These are phyloP conservation scores for Nomada fabriciana DNA, from an alignment of 2,888 invertebrate genomes.

Conservation along the genomic window DNA sequence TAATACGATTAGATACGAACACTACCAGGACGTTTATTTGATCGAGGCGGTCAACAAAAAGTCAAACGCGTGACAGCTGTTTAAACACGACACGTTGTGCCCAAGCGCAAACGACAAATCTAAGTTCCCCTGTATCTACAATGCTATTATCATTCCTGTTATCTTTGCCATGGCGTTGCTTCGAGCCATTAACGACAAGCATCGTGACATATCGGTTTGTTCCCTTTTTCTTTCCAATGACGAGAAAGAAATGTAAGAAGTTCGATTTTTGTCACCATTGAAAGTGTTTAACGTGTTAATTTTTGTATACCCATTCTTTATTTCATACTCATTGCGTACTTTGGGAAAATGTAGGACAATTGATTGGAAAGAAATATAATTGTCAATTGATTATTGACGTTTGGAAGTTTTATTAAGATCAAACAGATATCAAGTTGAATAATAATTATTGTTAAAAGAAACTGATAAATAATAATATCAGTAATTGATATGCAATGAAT, in stretches of 20 bases:
- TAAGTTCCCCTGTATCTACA: constrained; percentile 36
- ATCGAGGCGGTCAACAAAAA: constrained; percentile 56
- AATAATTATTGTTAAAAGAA: too few species aligned
- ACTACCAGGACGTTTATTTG: constrained; percentile 36
- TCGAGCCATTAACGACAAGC: constrained; percentile 14
- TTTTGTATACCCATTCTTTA: not conserved
- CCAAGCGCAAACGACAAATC: constrained; percentile 27
- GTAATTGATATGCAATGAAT: too few species aligned
- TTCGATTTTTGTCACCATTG: not conserved
- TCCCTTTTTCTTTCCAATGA: constrained; percentile 2
- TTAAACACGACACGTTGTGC: constrained; percentile 55
- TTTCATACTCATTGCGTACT: too few species aligned
- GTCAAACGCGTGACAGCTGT: constrained; percentile 57
- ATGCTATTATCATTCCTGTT: constrained; percentile 42
- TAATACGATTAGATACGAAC: constrained; percentile 52
- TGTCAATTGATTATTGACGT: too few species aligned
- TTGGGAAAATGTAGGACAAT: too few species aligned
- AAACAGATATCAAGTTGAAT: too few species aligned
- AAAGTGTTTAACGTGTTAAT: too few species aligned
- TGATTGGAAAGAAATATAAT: too few species aligned
- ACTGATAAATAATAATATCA: too few species aligned
- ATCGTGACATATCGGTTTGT: not conserved
- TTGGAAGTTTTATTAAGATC: too few species aligned
- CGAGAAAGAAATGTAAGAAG: not conserved
- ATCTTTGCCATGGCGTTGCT: constrained; percentile 18